phyloP scores from a whole-genome alignment of 2,888 invertebrate species.

The Drosophila sordidapex region DNA sequence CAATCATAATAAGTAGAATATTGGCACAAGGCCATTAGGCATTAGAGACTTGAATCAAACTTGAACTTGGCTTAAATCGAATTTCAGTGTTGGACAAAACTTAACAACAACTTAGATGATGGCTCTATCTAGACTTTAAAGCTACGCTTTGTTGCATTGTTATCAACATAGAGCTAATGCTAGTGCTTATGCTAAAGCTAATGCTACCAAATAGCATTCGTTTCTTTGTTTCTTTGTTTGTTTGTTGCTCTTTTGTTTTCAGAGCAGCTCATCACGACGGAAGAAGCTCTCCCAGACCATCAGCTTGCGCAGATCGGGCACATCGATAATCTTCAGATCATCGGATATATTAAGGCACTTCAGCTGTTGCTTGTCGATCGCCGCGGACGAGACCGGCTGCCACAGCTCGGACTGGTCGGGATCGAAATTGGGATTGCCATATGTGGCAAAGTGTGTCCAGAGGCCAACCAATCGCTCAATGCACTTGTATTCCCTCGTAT shows the following conservation, averaged over 20 bases:
- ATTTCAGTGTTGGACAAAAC: slow-evolving; percentile 58
- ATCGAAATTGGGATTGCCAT: slow-evolving; percentile 82
- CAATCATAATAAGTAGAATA: slow-evolving; percentile 11
- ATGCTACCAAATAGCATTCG: slow-evolving; percentile 33
- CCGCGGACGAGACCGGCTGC: slow-evolving; percentile 72
- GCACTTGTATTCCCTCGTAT: slow-evolving; percentile 83
- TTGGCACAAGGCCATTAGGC: slow-evolving; percentile 10
- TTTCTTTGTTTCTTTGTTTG: neutral
- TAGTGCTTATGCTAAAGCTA: slow-evolving; percentile 44
- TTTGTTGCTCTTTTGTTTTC: slow-evolving; percentile 28
- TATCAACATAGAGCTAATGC: slow-evolving; percentile 62
- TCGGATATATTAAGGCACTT: slow-evolving; percentile 85
- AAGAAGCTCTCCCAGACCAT: slow-evolving; percentile 83
- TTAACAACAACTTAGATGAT: slow-evolving; percentile 60
- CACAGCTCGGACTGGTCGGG: slow-evolving; percentile 76
- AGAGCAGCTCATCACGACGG: slow-evolving; percentile 77
- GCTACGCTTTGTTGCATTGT: slow-evolving; percentile 68
- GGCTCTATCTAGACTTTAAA: slow-evolving; percentile 49
- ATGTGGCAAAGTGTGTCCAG: slow-evolving; percentile 83
- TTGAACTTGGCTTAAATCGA: slow-evolving; percentile 62
- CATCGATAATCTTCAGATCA: slow-evolving; percentile 81
- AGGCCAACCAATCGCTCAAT: slow-evolving; percentile 83
- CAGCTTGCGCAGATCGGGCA: slow-evolving; percentile 82
- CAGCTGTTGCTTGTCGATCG: slow-evolving; percentile 73
- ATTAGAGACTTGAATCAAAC: slow-evolving; percentile 40